Percentiles rank a stretch among this genome's conserved stretches.
Conservation (phyloP, 2,888 invertebrate genomes). For the Trichogramma dendrolimi region DNA sequence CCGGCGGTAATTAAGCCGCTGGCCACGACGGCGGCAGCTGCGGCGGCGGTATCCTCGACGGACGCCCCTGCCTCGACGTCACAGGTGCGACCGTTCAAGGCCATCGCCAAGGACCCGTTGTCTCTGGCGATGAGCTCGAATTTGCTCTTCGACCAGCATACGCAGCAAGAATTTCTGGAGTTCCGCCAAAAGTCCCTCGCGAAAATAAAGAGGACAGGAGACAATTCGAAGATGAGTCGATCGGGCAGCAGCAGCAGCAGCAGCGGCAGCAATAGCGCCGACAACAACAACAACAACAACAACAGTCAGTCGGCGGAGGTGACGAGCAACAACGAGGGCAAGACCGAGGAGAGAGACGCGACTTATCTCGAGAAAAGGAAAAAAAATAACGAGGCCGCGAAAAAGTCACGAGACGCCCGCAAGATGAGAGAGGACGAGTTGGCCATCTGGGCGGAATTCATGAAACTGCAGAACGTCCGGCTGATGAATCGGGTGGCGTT, state of each 20-base stretch:
- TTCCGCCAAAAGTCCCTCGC: conserved; percentile 68
- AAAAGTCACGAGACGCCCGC: conserved; percentile 85
- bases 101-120: conserved; percentile 68
- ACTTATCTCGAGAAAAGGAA: conserved; percentile 83
- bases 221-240: conserved; percentile 64
- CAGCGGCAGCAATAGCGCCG: too few relatives aligned
- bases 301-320: conserved; percentile 56
- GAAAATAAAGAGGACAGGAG: conserved; percentile 59
- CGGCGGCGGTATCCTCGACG: background rate
- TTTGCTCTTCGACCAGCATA: conserved; percentile 56
- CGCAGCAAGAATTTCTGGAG: conserved; percentile 66
- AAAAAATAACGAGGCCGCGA: conserved; percentile 93
- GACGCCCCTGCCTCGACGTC: background rate
- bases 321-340: conserved; percentile 59
- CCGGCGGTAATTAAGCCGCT: too few relatives aligned
- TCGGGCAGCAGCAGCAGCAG: too few relatives aligned
- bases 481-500: conserved; percentile 67
- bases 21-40: conserved; percentile 9
- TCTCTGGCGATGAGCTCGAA: conserved; percentile 57
- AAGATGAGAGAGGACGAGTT: conserved; percentile 88
- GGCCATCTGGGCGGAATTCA: conserved; percentile 78
- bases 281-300: too few relatives aligned
- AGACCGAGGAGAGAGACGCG: conserved; percentile 65
- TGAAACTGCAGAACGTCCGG: conserved; percentile 84
- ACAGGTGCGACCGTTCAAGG: conserved; percentile 59